A percentile compares a stretch with the other conserved stretches of the same genome.
These are phyloP conservation scores for Acanthoscelides obtectus DNA, from an alignment of 2,888 invertebrate species.

Conservation along the genomic window DNA sequence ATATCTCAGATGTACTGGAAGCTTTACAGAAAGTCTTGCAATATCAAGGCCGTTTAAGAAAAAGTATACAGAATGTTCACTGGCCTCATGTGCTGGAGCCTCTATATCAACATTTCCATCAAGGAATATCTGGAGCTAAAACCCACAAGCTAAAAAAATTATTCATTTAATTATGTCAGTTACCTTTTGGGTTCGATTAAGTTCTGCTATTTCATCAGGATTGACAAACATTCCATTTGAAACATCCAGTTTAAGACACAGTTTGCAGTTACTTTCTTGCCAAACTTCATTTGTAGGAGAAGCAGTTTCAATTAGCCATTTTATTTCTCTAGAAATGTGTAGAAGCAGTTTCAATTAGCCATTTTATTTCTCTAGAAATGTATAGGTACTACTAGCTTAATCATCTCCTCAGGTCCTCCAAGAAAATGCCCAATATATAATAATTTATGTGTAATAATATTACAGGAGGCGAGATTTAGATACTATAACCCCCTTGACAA, in stretches of 20 bases:
- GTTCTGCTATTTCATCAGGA: conserved; percentile 47
- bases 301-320: conserved; percentile 47
- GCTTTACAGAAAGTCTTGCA: conserved; percentile 36
- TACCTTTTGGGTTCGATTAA: conserved; percentile 38
- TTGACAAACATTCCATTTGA: conserved; percentile 46
- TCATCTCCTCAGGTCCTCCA: too few relatives aligned
- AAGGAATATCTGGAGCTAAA: conserved; percentile 37
- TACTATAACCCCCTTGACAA: too few relatives aligned
- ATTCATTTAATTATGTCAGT: not conserved
- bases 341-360: conserved; percentile 45
- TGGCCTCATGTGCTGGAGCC: conserved; percentile 43
- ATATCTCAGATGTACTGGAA: conserved; percentile 51
- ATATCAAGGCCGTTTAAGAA: conserved; percentile 36
- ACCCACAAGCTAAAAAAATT: too few relatives aligned
- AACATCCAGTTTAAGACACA: conserved; percentile 40
- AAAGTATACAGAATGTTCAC: conserved; percentile 39
- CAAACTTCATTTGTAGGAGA: conserved; percentile 24
- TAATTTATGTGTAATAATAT: too few relatives aligned
- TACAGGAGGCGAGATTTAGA: too few relatives aligned
- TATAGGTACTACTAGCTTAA: conserved; percentile 14
- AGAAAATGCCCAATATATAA: too few relatives aligned
- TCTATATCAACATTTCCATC: conserved; percentile 46
- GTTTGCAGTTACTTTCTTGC: conserved; percentile 34
- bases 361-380: conserved; percentile 45
- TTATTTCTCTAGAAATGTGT: conserved; percentile 42